These are phyloP conservation scores for Cataglyphis hispanica DNA, from an alignment of 1,140 invertebrate species.

Conservation along the genomic window DNA sequence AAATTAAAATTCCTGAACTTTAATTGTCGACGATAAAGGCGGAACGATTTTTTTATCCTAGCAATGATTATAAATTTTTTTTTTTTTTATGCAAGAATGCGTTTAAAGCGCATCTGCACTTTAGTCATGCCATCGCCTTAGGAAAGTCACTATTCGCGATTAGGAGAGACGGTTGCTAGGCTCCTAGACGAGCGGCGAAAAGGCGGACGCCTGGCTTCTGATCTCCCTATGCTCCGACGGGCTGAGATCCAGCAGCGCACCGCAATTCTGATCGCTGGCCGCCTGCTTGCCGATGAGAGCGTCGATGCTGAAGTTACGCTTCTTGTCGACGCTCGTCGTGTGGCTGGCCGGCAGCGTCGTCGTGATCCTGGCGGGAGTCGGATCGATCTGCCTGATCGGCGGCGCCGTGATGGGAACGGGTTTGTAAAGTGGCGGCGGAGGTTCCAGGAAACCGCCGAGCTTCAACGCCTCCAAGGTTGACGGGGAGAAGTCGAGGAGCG, in stretches of 20 bases:
- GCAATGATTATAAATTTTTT: neutral
- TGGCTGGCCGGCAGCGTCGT: constrained; percentile 46
- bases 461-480: constrained; percentile 85
- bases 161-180: neutral
- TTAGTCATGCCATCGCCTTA: neutral
- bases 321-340: constrained; percentile 78
- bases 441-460: constrained; percentile 82
- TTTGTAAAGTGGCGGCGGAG: constrained; percentile 84
- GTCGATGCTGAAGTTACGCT: constrained; percentile 87
- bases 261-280: constrained; percentile 78
- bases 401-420: constrained; percentile 85
- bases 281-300: constrained; percentile 86
- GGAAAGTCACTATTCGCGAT: neutral
- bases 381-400: constrained; percentile 74
- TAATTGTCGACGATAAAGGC: neutral
- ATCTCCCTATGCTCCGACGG: constrained; percentile 84
- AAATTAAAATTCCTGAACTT: neutral
- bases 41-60: neutral
- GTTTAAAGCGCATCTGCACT: neutral
- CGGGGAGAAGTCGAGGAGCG: constrained; percentile 86
- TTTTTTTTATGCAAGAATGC: neutral
- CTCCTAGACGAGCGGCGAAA: constrained; percentile 83
- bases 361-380: constrained; percentile 65
- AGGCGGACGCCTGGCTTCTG: constrained; percentile 85
- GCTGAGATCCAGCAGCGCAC: constrained; percentile 83